Evolutionary conservation across 1,140 invertebrate species (phyloP), one percentile per base, ranked within the genome.

Genomic region (Pachypeltis micranthus): DNA sequence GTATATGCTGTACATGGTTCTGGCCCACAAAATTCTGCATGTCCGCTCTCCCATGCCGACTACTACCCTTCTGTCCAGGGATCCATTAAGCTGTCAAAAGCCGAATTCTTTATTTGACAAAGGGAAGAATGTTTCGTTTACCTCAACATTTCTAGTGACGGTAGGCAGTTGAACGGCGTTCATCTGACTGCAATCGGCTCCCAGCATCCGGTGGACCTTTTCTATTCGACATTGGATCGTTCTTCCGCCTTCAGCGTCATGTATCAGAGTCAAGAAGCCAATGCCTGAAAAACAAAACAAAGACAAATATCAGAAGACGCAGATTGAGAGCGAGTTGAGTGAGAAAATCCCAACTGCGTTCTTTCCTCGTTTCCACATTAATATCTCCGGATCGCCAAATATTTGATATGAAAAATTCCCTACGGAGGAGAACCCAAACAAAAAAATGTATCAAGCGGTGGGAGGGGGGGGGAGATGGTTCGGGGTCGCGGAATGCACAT

Each of bases 91-190:
- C 1, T 3, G 1, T 16, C 0, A 29, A 59, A 21, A 19, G 12
- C 14, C 28, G 26, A 61, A 10, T 23, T 24, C 25, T 16, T 34
- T 59, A 25, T 3, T 44, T 58, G 7, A 39, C 16, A 39, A 39
- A 39, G 31, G 16, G 16, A 39, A 39, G 31, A 10, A 39, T 10
- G 16, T 39, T 39, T 10, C 21, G 55, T 34, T 66, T 61, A 75
- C 74, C 71, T 75, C 68, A 55, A 75, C 71, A 10, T 70, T 67
- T 0, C 63, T 60, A 7, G 68, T 69, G 44, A 26, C 14, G 0
- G n/a, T 1, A 1, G 74, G 73, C 1, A 75, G 69, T 1, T 71
- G 56, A 0, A 51, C 24, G 1, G 71, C 44, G 21, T 68, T 67
- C 21, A 69, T 59, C n/a, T 67, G 61, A 3, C 57, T 51, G 65